phyloP scores from a whole-genome alignment of 2,888 invertebrate species.

The Nudaria mundana region DNA sequence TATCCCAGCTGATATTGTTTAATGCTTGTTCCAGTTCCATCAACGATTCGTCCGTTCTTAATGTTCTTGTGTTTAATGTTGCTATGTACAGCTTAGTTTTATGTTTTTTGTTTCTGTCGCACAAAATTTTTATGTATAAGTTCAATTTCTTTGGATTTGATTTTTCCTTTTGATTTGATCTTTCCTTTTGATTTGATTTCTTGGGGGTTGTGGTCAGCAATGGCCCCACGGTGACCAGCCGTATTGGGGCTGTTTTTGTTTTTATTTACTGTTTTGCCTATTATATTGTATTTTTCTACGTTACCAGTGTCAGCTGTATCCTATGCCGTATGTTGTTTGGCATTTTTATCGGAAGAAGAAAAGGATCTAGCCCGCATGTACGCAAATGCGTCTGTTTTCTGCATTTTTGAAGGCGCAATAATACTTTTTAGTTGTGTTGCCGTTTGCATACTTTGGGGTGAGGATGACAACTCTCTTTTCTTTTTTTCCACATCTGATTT shows the following conservation, averaged over 20 bases:
- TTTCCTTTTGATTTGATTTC: no score
- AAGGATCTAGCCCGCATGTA: no score
- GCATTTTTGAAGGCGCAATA: conserved; percentile 8
- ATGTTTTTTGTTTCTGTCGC: no score
- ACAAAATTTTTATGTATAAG: no score
- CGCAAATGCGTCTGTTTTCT: conserved; percentile 14
- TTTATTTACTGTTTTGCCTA: background rate
- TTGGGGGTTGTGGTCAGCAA: conserved; percentile 1
- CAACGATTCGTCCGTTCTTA: no score
- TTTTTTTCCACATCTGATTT: conserved; percentile 8
- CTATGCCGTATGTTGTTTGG: conserved; percentile 7
- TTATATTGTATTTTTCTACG: background rate
- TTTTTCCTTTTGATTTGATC: no score
- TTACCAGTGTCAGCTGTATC: conserved; percentile 11
- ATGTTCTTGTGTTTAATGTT: no score
- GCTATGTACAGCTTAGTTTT: no score
- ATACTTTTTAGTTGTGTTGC: background rate
- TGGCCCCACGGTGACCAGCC: conserved; percentile 1
- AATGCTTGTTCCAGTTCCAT: no score
- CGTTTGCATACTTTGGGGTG: conserved; percentile 4
- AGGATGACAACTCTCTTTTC: conserved; percentile 7
- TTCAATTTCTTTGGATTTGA: no score
- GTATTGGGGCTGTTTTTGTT: background rate
- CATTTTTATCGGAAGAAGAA: conserved; percentile 3
- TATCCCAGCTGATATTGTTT: no score